A percentile compares a stretch with the other conserved stretches of the same genome.
Evolutionary conservation across 2,113 vertebrate genomes (phyloP).

Genomic region (Anarrhichthys ocellatus): DNA sequence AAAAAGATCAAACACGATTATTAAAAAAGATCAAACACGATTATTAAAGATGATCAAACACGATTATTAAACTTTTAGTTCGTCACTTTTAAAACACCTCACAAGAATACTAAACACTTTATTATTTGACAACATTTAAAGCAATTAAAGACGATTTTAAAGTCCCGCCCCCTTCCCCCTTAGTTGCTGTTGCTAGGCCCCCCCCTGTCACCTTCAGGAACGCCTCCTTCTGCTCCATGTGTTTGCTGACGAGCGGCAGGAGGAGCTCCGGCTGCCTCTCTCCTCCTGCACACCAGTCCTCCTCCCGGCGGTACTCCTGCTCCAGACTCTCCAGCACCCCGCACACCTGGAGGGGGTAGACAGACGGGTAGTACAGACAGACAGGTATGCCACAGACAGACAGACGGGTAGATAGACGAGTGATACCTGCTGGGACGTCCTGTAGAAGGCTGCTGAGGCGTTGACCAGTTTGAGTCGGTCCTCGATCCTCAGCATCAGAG

Average conservation of each 20-base stretch:
- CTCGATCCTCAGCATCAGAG: constrained; percentile 98
- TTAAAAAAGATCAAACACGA: no score
- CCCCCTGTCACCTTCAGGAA: constrained; percentile 85
- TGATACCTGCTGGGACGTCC: constrained; percentile 96
- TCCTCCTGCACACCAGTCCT: constrained; percentile 98
- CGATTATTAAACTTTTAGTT: no score
- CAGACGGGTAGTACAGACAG: not conserved
- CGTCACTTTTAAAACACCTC: no score
- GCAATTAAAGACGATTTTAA: no score
- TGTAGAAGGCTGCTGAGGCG: constrained; percentile 97
- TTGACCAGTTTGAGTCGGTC: constrained; percentile 98
- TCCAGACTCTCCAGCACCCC: constrained; percentile 97
- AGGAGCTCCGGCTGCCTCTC: constrained; percentile 94
- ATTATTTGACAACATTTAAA: no score
- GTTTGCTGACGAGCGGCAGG: constrained; percentile 95
- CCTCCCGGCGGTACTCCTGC: constrained; percentile 96
- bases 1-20: no score
- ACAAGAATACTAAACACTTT: no score
- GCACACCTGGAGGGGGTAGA: constrained; percentile 87
- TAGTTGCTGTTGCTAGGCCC: no score
- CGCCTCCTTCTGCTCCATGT: constrained; percentile 98
- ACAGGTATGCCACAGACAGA: not conserved
- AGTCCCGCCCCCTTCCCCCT: no score
- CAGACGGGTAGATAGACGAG: not conserved
- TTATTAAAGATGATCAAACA: no score